Evolutionary conservation across 2,888 invertebrate species (phyloP).

Genomic region (Andrena flavipes): DNA sequence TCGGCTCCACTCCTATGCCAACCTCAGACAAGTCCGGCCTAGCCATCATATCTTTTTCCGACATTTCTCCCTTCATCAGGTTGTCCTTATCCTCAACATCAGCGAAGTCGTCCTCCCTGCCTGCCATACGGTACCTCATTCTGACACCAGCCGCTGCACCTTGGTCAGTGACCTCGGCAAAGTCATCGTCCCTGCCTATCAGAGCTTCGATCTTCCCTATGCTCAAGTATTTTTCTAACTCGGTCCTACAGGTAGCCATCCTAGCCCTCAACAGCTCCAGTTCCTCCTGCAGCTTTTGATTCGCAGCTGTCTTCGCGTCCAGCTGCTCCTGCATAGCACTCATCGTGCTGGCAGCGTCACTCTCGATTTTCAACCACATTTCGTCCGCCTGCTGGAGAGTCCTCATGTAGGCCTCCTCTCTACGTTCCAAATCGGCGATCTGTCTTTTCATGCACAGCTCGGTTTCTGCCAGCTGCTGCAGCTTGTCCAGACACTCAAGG

Average conservation of each 20-base stretch:
- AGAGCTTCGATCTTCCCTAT: conserved; percentile 85
- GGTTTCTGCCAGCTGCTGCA: conserved; percentile 86
- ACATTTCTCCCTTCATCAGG: neutral
- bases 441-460: conserved; percentile 88
- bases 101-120: neutral
- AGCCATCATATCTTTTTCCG: conserved; percentile 38
- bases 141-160: conserved; percentile 7
- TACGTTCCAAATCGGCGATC: conserved; percentile 88
- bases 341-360: conserved; percentile 77
- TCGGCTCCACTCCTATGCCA: too few species aligned
- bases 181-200: conserved; percentile 67
- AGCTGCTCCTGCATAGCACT: conserved; percentile 85
- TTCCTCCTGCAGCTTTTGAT: conserved; percentile 85
- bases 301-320: conserved; percentile 87
- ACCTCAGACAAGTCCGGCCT: neutral
- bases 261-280: conserved; percentile 87
- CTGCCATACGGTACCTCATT: neutral
- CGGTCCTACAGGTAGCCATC: conserved; percentile 83
- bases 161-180: conserved; percentile 59
- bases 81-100: conserved; percentile 15
- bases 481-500: conserved; percentile 84
- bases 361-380: conserved; percentile 89
- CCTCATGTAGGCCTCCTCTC: conserved; percentile 89
- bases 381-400: conserved; percentile 90
- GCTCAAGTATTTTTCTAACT: conserved; percentile 86